A percentile compares a stretch with the other conserved stretches of the same genome.
Evolutionary conservation across 2,888 invertebrate species (phyloP).

Genomic region (Tortricodes alternella): DNA sequence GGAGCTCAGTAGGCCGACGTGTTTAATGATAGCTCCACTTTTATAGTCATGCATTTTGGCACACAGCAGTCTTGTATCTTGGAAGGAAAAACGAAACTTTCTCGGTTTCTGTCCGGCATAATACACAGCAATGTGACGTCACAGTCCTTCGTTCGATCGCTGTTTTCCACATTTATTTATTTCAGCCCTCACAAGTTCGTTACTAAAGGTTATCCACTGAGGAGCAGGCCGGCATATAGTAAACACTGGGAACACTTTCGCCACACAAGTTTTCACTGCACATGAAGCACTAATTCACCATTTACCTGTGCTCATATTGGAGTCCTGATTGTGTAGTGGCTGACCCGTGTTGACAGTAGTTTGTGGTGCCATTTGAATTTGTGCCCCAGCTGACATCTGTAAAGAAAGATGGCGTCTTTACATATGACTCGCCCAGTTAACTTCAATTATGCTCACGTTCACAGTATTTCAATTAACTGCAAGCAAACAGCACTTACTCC

Average conservation of each 20-base stretch:
- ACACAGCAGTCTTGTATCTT: conserved; percentile 66
- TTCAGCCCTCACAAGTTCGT: conserved; percentile 55
- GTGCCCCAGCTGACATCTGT: conserved; percentile 98
- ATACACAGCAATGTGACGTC: conserved; percentile 74
- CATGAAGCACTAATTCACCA: conserved; percentile 72
- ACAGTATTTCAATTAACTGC: conserved; percentile 40
- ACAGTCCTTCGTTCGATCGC: conserved; percentile 68
- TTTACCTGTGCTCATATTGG: conserved; percentile 98
- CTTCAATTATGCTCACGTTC: conserved; percentile 50
- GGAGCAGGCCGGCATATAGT: conserved; percentile 51
- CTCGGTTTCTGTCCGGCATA: conserved; percentile 78
- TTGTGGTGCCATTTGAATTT: conserved; percentile 98
- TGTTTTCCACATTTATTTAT: conserved; percentile 57
- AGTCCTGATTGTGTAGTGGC: conserved; percentile 96
- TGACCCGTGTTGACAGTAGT: conserved; percentile 92
- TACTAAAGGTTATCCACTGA: conserved; percentile 57
- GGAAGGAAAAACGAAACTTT: conserved; percentile 72
- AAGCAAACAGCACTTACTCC: conserved; percentile 52
- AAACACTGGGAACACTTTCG: conserved; percentile 73
- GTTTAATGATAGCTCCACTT: conserved; percentile 75
- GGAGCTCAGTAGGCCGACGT: conserved; percentile 74
- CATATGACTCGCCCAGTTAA: conserved; percentile 78
- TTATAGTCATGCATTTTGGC: conserved; percentile 77
- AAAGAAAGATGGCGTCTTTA: conserved; percentile 84
- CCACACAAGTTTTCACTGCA: conserved; percentile 61